Base-by-base conservation (phyloP, 2,797 vertebrate genomes). In the Fistularia commersonii region DNA sequence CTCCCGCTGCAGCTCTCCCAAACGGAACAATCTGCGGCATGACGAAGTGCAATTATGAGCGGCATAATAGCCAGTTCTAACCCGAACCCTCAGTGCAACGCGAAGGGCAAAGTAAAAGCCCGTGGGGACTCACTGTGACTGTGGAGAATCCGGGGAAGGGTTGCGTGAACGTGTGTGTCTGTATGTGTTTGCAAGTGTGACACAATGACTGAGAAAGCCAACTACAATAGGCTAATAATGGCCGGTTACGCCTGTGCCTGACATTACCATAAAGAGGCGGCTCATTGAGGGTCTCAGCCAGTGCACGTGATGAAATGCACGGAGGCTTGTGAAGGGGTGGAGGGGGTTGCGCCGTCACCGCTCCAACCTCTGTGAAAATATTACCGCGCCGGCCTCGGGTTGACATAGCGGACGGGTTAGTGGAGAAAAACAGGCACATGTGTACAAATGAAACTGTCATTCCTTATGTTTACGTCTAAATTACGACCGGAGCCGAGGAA, bases 221-320 rank as follows among this genome's bases (percentile, higher is more conserved):
- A 59, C 57, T 51, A 89, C 83, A 84, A 81, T 81, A 67, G 79
- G 54, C 71, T 79, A 86, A 86, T 83, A 85, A 83, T 79, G 80
- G 69, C 81, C 69, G 74, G 83, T 83, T 73, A 81, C 58, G 60
- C 71, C 66, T 76, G 55, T 59, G 69, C 57, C 71, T 80, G 64
- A 76, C 77, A 81, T 72, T 67, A 43, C 60, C 47, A 11, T 37
- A 55, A 58, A 48, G 53, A 42, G 63, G 62, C 67, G 51, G 61
- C 63, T 86, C 77, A 74, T 80, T 68, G 64, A 76, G 67, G 59
- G 63, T 73, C 80, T 67, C 61, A 73, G 71, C 54, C 63, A 64
- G 37, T 9, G 34, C 60, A 52, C 37, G 51, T 47, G 57, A 77
- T 69, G 71, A 68, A 56, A 66, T 60, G 37, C 61, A 63, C 50